Evolutionary conservation across 1,140 invertebrate genomes (phyloP), one percentile per base, ranked within the genome.

Genomic region (Cotesia glomerata): DNA sequence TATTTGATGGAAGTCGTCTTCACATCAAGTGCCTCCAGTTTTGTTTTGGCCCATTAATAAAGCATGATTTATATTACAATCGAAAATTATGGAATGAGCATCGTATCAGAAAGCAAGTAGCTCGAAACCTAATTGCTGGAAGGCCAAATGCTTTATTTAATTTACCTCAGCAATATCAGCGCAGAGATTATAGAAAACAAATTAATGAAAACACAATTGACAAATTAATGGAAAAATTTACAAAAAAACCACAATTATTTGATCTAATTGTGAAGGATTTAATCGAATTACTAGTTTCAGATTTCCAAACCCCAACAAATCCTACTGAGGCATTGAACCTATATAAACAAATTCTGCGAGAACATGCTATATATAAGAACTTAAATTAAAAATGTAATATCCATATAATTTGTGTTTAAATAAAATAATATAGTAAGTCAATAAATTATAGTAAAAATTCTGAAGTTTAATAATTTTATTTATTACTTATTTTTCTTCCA

Each of bases 41-140:
- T 63, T 71, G 36, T 63, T 74, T 74, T 56, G 73, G 73, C 0
- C 63, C 68, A 18, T 18, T 74, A 5, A 62, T 74, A n/a, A 52
- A 39, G 32, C 4, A 59, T n/a, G 73, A 74, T 45, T 54, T 74
- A 7, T 1, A 62, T n/a, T 4, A 51, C 3, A 71, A 51, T 16
- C 35, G 32, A 9, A 34, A 51, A 14, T 9, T 61, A 11, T 74
- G 68, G 68, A 71, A 74, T 56, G 32, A 74, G 14, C 73, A 70
- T 32, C 49, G 45, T 14, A 70, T 74, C 45, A 18, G 73, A 45
- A 74, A 71, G 5, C 73, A 74, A 71, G 14, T 16, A 36, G 39
- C 26, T 4, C 32, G 34, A 39, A 62, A 73, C 58, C 45, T 39
- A 56, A 5, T 71, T 39, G 36, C 11, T 26, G 68, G 73, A 8